Evolutionary conservation across 2,888 invertebrate genomes (phyloP).

Genomic region (Trissonchulus latispiculum): DNA sequence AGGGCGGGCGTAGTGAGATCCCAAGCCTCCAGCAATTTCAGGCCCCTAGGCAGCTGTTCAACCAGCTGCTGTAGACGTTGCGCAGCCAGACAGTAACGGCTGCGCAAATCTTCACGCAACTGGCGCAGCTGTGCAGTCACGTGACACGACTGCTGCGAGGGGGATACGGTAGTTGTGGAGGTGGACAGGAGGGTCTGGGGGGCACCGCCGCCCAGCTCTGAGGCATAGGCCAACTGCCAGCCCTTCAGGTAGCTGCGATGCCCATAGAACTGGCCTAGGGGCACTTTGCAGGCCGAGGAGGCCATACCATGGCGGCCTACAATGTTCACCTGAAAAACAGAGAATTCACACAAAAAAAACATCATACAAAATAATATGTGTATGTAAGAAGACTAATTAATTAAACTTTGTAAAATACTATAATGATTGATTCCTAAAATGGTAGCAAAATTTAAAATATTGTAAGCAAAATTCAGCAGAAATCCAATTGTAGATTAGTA

Average conservation of each 20-base stretch:
- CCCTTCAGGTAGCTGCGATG: conserved; percentile 69
- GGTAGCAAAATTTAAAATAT: background rate
- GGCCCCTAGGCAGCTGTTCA: background rate
- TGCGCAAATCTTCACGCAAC: conserved; percentile 67
- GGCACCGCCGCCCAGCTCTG: background rate
- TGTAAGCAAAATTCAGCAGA: background rate
- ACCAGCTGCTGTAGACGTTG: conserved; percentile 64
- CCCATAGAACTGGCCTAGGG: conserved; percentile 84
- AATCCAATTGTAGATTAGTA: too few species aligned
- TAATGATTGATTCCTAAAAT: too few species aligned
- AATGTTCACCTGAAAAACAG: conserved; percentile 62
- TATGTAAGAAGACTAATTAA: too few species aligned
- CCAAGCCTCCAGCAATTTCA: background rate
- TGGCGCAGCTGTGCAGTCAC: conserved; percentile 16
- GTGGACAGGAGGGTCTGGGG: conserved; percentile 22
- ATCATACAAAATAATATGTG: too few species aligned
- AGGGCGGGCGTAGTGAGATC: conserved; percentile 52
- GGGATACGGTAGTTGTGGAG: background rate
- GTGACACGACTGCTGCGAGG: background rate
- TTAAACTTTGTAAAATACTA: too few species aligned
- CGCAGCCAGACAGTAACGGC: conserved; percentile 60
- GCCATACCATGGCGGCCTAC: conserved; percentile 85
- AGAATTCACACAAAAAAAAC: conserved; percentile 14
- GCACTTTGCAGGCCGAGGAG: conserved; percentile 75
- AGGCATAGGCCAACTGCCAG: conserved; percentile 46